These are phyloP conservation scores for Perdita meconis DNA, from an alignment of 2,888 invertebrate genomes.

Conservation along the genomic window DNA sequence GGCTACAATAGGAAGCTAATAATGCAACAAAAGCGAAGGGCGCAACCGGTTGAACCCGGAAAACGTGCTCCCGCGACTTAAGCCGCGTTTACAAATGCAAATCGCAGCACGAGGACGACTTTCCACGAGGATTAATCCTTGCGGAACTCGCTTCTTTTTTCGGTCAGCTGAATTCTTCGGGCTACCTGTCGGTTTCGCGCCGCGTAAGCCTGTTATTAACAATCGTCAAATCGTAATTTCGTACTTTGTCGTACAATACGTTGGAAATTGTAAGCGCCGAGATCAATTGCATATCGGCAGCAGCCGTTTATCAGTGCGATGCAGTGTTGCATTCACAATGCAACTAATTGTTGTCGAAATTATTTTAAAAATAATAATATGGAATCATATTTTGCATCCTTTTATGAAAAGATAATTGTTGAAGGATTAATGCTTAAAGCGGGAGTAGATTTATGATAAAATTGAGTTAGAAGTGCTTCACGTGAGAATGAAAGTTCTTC, in stretches of 20 bases:
- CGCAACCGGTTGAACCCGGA: conserved; percentile 74
- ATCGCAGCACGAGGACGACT: conserved; percentile 69
- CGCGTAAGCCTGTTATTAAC: conserved; percentile 38
- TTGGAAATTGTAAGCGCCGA: neutral
- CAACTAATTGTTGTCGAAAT: neutral
- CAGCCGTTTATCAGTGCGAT: neutral
- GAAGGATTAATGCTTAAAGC: too few relatives aligned
- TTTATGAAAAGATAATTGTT: too few relatives aligned
- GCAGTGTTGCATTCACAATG: neutral
- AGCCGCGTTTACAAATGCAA: conserved; percentile 76
- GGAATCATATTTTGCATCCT: too few relatives aligned
- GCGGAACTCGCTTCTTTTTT: conserved; percentile 47
- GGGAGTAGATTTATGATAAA: too few relatives aligned
- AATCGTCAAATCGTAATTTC: conserved; percentile 28
- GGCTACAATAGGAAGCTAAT: conserved; percentile 72
- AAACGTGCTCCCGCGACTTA: conserved; percentile 69
- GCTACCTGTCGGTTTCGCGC: conserved; percentile 28
- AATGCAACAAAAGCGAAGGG: conserved; percentile 64
- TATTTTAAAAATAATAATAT: too few relatives aligned
- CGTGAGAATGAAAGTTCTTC: too few relatives aligned
- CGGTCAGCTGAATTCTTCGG: conserved; percentile 40
- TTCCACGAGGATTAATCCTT: conserved; percentile 72
- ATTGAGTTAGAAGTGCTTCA: too few relatives aligned
- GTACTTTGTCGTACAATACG: neutral
- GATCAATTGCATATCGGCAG: conserved; percentile 1